Percentiles rank a stretch among this genome's conserved stretches.
Conservation (phyloP, 2,797 vertebrate genomes). For the Enteromius afrohamiltoni region DNA sequence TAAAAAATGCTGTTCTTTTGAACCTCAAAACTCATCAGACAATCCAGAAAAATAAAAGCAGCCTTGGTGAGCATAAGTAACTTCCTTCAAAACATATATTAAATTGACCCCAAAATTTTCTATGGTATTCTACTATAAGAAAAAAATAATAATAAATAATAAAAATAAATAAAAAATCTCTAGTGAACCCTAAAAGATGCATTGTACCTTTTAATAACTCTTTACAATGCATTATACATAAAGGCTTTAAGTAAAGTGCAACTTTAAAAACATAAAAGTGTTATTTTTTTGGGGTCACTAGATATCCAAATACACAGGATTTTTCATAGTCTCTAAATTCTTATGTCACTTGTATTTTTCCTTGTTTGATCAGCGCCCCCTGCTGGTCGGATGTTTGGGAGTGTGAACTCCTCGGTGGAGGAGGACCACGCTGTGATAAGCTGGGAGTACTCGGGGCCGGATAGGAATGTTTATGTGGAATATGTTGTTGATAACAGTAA, state of each 20-base stretch:
- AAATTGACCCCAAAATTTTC: background rate
- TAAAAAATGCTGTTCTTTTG: background rate
- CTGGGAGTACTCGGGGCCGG: constrained; percentile 93
- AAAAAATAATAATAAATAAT: background rate
- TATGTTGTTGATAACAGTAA: constrained; percentile 97
- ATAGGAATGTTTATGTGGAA: constrained; percentile 93
- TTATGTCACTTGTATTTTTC: constrained; percentile 66
- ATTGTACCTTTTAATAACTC: background rate
- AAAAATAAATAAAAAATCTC: background rate
- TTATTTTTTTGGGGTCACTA: background rate
- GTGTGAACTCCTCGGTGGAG: constrained; percentile 83
- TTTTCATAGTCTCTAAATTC: constrained; percentile 47
- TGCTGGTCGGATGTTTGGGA: constrained; percentile 85
- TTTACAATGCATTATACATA: background rate
- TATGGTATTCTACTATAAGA: background rate
- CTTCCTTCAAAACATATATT: too few relatives aligned
- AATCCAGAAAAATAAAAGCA: background rate
- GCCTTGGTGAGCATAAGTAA: background rate
- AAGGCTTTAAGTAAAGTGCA: background rate
- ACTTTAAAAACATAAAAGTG: background rate
- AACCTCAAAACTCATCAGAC: background rate
- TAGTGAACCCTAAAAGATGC: background rate
- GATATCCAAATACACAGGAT: background rate
- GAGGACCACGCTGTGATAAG: constrained; percentile 89
- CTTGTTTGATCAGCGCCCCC: constrained; percentile 80